These are phyloP conservation scores for Siderastrea siderea DNA, from an alignment of 92 coral and sea anemone species.

Conservation along the genomic window DNA sequence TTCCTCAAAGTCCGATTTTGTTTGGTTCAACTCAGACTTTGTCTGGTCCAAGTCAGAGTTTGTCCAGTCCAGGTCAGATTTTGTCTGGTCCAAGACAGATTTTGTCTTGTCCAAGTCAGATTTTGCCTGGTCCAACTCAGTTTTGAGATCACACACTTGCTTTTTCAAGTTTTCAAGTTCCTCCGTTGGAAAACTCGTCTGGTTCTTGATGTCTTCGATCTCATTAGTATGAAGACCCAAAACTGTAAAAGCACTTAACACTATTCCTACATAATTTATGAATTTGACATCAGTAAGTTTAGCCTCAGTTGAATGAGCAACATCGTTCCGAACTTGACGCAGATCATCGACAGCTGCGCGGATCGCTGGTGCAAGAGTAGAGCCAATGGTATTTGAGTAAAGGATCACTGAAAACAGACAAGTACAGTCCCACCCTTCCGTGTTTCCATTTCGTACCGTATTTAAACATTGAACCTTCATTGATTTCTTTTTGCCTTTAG, in stretches of 20 bases:
- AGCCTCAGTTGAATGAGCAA: constrained; percentile 24
- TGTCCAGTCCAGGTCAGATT: too few species aligned
- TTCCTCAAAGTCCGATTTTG: not conserved
- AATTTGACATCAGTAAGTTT: not conserved
- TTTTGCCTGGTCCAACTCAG: not conserved
- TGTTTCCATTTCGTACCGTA: not conserved
- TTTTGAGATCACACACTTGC: not conserved
- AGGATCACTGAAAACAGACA: too few species aligned
- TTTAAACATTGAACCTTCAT: not conserved
- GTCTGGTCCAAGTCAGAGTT: too few species aligned
- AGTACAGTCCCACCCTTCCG: not conserved
- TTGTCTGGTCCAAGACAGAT: not conserved
- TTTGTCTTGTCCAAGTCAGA: not conserved
- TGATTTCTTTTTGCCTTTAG: not conserved
- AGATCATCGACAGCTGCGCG: too few species aligned
- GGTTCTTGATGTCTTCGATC: not conserved
- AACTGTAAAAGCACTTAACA: not conserved
- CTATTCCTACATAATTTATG: constrained; percentile 1
- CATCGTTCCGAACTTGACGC: not conserved
- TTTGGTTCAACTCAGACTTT: too few species aligned
- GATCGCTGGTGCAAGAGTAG: too few species aligned
- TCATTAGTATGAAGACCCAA: not conserved
- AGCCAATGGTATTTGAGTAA: too few species aligned
- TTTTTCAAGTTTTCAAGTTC: not conserved
- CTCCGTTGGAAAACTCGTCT: not conserved